phyloP scores from a whole-genome alignment of 2,797 vertebrate species.

The Fundulus diaphanus region DNA sequence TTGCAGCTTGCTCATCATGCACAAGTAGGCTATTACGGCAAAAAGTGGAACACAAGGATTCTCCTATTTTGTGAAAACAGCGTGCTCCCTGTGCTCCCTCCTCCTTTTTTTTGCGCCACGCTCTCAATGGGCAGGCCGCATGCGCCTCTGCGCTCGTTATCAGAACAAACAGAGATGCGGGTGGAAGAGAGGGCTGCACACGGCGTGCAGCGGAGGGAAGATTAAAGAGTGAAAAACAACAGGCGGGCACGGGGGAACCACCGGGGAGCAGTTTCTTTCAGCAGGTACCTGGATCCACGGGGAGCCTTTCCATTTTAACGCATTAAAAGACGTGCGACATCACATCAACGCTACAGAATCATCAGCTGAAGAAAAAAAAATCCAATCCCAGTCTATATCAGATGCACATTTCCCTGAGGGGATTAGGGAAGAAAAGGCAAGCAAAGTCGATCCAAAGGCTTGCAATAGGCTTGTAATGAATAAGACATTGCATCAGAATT shows the following conservation, averaged over 20 bases:
- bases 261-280: conserved; percentile 35
- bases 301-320: conserved; percentile 50
- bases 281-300: conserved; percentile 43
- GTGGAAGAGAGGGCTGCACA: conserved; percentile 55
- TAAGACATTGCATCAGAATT: conserved; percentile 68
- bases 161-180: conserved; percentile 73
- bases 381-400: conserved; percentile 38
- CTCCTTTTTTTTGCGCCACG: conserved; percentile 24
- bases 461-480: conserved; percentile 61
- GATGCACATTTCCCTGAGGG: conserved; percentile 48
- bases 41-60: conserved; percentile 75
- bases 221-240: conserved; percentile 59
- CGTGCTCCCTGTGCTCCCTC: conserved; percentile 37
- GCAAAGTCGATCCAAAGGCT: conserved; percentile 32
- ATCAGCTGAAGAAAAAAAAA: conserved; percentile 10
- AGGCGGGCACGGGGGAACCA: conserved; percentile 27
- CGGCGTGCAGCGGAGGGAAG: conserved; percentile 44
- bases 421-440: conserved; percentile 15
- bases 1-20: conserved; percentile 67
- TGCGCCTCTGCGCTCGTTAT: conserved; percentile 62
- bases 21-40: conserved; percentile 77
- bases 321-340: conserved; percentile 25
- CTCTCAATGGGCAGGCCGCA: conserved; percentile 53
- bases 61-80: conserved; percentile 56
- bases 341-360: conserved; percentile 11